These are phyloP conservation scores for Macrocentrus cingulum DNA, from an alignment of 1,140 invertebrate species.

Conservation along the genomic window DNA sequence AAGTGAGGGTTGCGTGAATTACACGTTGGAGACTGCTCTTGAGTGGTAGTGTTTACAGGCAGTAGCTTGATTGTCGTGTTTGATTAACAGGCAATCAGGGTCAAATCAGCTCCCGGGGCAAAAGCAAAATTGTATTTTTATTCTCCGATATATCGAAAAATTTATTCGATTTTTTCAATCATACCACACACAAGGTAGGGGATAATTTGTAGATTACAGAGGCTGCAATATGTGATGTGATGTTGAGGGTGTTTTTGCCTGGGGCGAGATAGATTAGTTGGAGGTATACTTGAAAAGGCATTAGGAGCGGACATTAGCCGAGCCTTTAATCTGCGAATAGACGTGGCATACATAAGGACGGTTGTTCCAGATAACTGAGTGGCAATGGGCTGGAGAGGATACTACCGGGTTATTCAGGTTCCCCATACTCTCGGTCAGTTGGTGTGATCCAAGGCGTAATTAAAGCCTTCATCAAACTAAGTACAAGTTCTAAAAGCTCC, in stretches of 20 bases:
- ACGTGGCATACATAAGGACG: background rate
- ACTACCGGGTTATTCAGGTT: conserved; percentile 10
- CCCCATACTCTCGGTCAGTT: conserved; percentile 19
- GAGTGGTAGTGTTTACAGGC: conserved; percentile 20
- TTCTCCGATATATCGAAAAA: no score
- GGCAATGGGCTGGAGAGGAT: conserved; percentile 22
- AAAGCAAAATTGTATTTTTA: no score
- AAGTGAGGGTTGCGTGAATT: conserved; percentile 3
- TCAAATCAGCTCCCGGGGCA: no score
- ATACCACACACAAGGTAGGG: no score
- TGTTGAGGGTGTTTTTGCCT: background rate
- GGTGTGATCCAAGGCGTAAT: conserved; percentile 29
- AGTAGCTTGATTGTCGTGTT: conserved; percentile 27
- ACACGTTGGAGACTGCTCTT: conserved; percentile 14
- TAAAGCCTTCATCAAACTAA: conserved; percentile 31
- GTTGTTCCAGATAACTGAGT: conserved; percentile 7
- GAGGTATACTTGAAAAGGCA: background rate
- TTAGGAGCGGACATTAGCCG: conserved; percentile 1
- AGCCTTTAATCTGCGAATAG: background rate
- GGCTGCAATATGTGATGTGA: no score
- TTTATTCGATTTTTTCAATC: no score
- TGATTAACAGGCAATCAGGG: no score
- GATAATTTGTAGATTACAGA: background rate
- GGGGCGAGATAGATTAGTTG: background rate
- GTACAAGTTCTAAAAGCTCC: conserved; percentile 20